A percentile compares a stretch with the other conserved stretches of the same genome.
Evolutionary conservation across 2,888 invertebrate species (phyloP).

Genomic region (Leucophora obtusa): DNA sequence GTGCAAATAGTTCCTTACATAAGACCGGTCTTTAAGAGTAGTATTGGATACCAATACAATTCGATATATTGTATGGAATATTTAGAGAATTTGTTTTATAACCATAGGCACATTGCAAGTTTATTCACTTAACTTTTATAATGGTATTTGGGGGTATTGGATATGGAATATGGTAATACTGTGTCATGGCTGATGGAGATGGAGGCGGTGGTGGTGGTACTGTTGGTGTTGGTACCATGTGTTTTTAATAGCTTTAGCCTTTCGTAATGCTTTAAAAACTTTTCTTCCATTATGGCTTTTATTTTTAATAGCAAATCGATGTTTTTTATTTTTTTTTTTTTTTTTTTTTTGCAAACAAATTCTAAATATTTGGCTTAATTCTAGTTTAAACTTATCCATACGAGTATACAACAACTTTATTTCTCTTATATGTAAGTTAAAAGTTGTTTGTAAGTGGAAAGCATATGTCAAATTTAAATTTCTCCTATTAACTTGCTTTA

Average conservation of each 20-base stretch:
- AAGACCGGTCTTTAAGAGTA: neutral
- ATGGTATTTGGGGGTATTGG: neutral
- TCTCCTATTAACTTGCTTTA: too few species aligned
- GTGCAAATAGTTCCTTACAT: neutral
- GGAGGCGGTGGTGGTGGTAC: neutral
- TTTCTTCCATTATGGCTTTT: constrained; percentile 44
- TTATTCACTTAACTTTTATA: constrained; percentile 30
- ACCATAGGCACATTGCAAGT: constrained; percentile 35
- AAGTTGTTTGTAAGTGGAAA: neutral
- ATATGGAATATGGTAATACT: neutral
- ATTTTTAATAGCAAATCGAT: constrained; percentile 61
- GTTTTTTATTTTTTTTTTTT: constrained; percentile 6
- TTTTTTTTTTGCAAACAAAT: neutral
- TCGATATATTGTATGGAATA: constrained; percentile 3
- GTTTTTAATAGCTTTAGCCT: constrained; percentile 58
- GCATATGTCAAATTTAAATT: neutral
- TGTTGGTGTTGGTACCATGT: constrained; percentile 45
- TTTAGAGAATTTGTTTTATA: constrained; percentile 13
- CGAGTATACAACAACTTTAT: neutral
- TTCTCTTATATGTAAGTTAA: neutral
- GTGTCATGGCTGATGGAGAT: neutral
- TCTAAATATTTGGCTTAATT: neutral
- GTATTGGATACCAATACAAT: constrained; percentile 8
- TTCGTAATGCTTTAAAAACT: constrained; percentile 49
- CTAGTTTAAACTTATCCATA: neutral